A percentile compares a stretch with the other conserved stretches of the same genome.
These are phyloP conservation scores for Tragopan temminckii DNA, from an alignment of 2,797 vertebrate genomes.

Conservation along the genomic window DNA sequence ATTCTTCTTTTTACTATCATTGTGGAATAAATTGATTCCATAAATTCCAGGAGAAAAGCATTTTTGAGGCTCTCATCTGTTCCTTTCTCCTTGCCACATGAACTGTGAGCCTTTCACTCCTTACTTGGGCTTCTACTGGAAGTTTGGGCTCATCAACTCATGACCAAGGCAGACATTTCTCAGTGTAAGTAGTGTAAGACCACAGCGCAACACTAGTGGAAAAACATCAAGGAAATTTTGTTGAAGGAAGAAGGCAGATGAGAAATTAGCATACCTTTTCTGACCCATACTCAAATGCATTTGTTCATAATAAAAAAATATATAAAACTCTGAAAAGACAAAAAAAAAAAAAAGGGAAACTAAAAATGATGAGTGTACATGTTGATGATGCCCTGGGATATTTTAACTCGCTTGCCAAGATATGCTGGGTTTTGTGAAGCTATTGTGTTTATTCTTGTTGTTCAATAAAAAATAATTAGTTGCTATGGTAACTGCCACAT, in stretches of 20 bases:
- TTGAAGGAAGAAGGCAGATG: background rate
- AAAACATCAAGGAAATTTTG: background rate
- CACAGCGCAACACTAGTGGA: rapidly evolving
- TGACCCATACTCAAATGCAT: background rate
- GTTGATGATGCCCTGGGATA: conserved; percentile 58
- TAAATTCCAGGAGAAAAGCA: conserved; percentile 24
- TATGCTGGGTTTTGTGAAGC: conserved; percentile 46
- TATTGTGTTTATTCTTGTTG: conserved; percentile 69
- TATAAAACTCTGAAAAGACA: background rate
- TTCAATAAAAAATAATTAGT: conserved; percentile 76
- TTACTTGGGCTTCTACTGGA: conserved; percentile 2
- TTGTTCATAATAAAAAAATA: background rate
- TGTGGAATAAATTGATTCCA: conserved; percentile 66
- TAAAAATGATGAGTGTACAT: conserved; percentile 12
- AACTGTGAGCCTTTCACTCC: conserved; percentile 58
- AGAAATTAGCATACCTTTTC: background rate
- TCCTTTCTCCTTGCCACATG: background rate
- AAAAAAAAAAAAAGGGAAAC: background rate
- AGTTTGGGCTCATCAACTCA: conserved; percentile 19
- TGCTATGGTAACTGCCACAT: conserved; percentile 69
- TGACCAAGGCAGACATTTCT: background rate
- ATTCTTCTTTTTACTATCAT: conserved; percentile 43
- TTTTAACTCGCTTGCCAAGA: conserved; percentile 66
- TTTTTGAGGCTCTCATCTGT: conserved; percentile 57
- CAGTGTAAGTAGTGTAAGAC: background rate